A percentile compares a stretch with the other conserved stretches of the same genome.
Conservation (phyloP, 2,888 invertebrate species). For the Campoplex capitator region DNA sequence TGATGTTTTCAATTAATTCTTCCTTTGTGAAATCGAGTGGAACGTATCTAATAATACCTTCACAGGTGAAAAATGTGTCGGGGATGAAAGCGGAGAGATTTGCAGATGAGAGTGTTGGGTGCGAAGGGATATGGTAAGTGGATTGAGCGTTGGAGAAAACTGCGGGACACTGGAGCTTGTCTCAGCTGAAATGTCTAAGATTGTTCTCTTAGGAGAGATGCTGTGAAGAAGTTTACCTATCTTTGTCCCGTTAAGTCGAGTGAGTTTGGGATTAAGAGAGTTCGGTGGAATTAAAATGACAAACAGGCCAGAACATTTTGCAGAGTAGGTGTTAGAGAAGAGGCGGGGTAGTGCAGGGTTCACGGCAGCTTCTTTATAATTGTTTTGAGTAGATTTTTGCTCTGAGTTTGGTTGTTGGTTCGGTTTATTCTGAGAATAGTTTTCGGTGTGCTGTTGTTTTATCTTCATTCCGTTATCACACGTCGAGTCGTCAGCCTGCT, state of each 20-base stretch:
- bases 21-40: conserved; percentile 14
- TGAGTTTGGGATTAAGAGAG: not conserved
- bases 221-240: not conserved
- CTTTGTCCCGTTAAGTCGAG: not conserved
- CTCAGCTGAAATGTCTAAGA: not conserved
- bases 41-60: conserved; percentile 24
- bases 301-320: conserved; percentile 1
- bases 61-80: conserved; percentile 3
- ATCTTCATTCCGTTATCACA: not conserved
- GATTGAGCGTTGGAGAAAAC: no score
- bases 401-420: no score
- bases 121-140: conserved; percentile 10
- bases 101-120: not conserved
- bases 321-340: not conserved
- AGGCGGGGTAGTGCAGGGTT: not conserved
- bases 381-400: not conserved
- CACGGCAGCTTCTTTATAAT: not conserved
- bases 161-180: no score
- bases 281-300: not conserved
- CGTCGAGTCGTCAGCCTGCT: not conserved
- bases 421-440: not conserved
- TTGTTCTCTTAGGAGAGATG: not conserved
- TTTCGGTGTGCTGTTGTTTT: not conserved
- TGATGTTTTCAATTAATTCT: not conserved
- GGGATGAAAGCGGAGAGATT: conserved; percentile 35